Conservation (phyloP, 2,888 invertebrate species). For the Hypomecis atomaria region DNA sequence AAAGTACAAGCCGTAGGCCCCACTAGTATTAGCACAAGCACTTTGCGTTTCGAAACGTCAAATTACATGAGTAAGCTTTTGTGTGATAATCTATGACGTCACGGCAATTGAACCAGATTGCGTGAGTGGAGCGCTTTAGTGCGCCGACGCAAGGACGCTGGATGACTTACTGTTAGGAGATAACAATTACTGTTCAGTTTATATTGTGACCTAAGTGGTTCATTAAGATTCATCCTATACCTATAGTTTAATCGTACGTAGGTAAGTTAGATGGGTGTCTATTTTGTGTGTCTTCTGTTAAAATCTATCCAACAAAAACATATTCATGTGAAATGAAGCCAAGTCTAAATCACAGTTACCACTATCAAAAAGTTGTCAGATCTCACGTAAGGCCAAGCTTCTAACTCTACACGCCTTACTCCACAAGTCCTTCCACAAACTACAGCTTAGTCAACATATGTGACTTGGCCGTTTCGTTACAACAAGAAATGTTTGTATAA, state of each 20-base stretch:
- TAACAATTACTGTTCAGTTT: slow-evolving; percentile 1
- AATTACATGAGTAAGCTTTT: slow-evolving; percentile 33
- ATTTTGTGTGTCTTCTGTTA: too few species aligned
- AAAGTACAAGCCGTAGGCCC: slow-evolving; percentile 7
- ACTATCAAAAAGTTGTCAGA: too few species aligned
- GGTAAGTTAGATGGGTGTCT: too few species aligned
- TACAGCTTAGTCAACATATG: too few species aligned
- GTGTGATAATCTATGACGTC: slow-evolving; percentile 34
- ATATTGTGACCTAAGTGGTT: not conserved
- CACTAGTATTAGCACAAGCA: slow-evolving; percentile 21
- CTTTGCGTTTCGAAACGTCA: slow-evolving; percentile 33
- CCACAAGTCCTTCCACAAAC: too few species aligned
- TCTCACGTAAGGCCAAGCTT: too few species aligned
- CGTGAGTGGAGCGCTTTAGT: slow-evolving; percentile 25
- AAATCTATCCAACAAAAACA: too few species aligned
- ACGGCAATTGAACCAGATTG: slow-evolving; percentile 31
- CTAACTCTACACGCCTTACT: too few species aligned
- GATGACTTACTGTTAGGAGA: slow-evolving; percentile 19
- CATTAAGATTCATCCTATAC: not conserved
- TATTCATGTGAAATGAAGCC: too few species aligned
- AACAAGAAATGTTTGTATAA: too few species aligned
- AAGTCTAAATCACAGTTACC: too few species aligned
- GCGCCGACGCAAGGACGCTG: slow-evolving; percentile 21
- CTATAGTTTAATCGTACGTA: not conserved
- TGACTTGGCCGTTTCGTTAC: too few species aligned